These are phyloP conservation scores for Telmatochromis sp. DNA, from an alignment of 2,113 vertebrate genomes.

Conservation along the genomic window DNA sequence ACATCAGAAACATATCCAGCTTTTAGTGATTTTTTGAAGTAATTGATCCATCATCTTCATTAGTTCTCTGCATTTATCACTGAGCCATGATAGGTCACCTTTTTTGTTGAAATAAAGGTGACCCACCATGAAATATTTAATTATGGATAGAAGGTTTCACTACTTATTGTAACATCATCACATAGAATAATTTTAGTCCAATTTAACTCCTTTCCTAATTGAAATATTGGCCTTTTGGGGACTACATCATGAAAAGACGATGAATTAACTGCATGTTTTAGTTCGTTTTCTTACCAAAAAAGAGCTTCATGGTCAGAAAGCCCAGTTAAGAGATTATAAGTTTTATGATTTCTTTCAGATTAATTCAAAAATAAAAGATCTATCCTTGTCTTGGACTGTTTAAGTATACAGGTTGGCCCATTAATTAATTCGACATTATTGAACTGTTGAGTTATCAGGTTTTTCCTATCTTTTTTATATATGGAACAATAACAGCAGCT, in stretches of 20 bases:
- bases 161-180: not conserved
- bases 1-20: not conserved
- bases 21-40: fast-evolving
- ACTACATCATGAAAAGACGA: not conserved
- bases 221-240: not conserved
- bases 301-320: fast-evolving
- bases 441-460: not conserved
- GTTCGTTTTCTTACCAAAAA: not conserved
- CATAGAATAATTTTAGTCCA: not conserved
- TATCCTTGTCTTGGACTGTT: not conserved
- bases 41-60: not conserved
- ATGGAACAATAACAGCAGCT: fast-evolving
- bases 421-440: not conserved
- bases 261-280: not conserved
- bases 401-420: not conserved
- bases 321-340: not conserved
- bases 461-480: not conserved
- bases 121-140: not conserved
- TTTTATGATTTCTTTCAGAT: not conserved
- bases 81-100: not conserved
- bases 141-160: not conserved
- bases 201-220: not conserved
- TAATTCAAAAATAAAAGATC: not conserved
- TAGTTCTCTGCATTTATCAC: not conserved
- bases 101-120: not conserved